A percentile compares a stretch with the other conserved stretches of the same genome.
These are phyloP conservation scores for Lampris incognitus DNA, from an alignment of 2,113 vertebrate species.

Conservation along the genomic window DNA sequence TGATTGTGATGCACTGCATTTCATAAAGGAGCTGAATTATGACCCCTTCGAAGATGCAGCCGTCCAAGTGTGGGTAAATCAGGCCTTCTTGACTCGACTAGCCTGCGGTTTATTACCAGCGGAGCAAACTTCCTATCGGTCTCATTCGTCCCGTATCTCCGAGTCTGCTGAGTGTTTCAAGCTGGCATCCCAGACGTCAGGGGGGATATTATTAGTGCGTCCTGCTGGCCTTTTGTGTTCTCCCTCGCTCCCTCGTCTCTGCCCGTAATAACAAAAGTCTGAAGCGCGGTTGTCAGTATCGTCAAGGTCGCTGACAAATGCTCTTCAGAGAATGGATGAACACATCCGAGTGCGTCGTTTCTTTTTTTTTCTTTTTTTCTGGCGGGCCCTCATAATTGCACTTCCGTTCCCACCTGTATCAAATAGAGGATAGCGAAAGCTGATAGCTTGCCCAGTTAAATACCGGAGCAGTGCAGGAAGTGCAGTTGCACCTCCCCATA, in stretches of 20 bases:
- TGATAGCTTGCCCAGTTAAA: conserved; percentile 25
- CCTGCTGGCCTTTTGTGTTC: conserved; percentile 28
- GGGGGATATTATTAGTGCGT: conserved; percentile 50
- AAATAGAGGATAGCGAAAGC: conserved; percentile 13
- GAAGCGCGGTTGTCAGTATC: conserved; percentile 59
- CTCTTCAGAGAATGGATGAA: conserved; percentile 62
- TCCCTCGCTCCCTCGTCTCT: conserved; percentile 42
- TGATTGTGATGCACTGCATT: not conserved
- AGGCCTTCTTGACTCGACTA: conserved; percentile 15
- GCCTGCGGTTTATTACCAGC: conserved; percentile 14
- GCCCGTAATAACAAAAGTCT: conserved; percentile 61
- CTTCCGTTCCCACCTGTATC: conserved; percentile 33
- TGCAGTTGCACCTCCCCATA: conserved; percentile 10
- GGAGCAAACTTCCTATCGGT: conserved; percentile 15
- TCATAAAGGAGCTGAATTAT: conserved; percentile 25
- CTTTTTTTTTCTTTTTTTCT: conserved; percentile 30
- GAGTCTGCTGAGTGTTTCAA: conserved; percentile 51
- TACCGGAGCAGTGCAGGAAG: conserved; percentile 11
- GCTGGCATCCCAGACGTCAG: conserved; percentile 44
- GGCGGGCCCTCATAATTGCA: conserved; percentile 25
- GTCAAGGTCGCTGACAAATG: conserved; percentile 47
- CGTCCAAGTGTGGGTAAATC: conserved; percentile 7
- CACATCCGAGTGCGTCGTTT: conserved; percentile 62
- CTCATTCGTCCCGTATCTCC: conserved; percentile 47
- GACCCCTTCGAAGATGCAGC: conserved; percentile 11